Base-by-base conservation (phyloP, 2,113 vertebrate species). In the Halichoeres trimaculatus region DNA sequence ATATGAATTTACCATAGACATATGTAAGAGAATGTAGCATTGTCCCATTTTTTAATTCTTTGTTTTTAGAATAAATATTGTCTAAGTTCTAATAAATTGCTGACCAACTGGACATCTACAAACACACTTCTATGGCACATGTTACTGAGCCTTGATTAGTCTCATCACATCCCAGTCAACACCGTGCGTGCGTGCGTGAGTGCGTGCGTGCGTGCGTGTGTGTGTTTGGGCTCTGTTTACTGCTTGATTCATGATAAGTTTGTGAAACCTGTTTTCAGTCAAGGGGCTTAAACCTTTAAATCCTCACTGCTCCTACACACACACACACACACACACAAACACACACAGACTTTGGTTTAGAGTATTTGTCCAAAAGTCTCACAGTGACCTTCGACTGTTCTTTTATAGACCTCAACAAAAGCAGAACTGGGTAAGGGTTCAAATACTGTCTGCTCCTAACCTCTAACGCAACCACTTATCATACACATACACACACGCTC, bases 371-470 rank as follows among this genome's bases (percentile, higher is more conserved):
- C 16, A 52, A 50, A 68, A 77, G 62, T 11, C 61, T 84, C 61
- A 72, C 70, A 26, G 47, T 80, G 65, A 83, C 63, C 70, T 72
- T 53, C 36, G 10, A 45, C 35, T 77, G 56, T 58, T 81, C 40
- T 84, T 41, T 87, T 84, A 14, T 83, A 85, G 89, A 77, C 55
- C n/a, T 75, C 80, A 74, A 2, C 77, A 53, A 58, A 52, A 74
- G 54, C 78, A 73, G 63, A 66, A 38, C n/a, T 74, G 61, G 89
- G 89, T 90, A 84, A 91, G 86, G 60, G 72, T 73, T 84, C 24
- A 84, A 76, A 19, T 59, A 35, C 26, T 59, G 52, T 57, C 55
- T 63, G 61, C 58, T 63, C 3, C 63, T 85, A 78, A 84, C 74
- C 51, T 38, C 55, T 80, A 89, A 86, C 63, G 78, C 48, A 24